These are phyloP conservation scores for Myoxocephalus aenaeus DNA, from an alignment of 2,797 vertebrate species.

Conservation along the genomic window DNA sequence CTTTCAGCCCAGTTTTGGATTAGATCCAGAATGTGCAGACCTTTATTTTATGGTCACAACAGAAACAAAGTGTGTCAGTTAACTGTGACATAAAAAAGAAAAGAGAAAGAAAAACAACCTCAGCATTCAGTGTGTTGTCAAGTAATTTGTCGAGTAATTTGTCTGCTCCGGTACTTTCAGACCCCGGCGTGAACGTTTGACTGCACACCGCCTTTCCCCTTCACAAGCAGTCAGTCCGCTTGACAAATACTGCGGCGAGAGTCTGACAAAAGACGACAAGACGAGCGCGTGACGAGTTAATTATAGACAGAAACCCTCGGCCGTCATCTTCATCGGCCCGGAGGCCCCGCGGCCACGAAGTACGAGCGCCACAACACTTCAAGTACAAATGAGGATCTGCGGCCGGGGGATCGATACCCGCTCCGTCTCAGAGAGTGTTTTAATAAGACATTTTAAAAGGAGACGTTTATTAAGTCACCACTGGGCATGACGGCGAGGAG, in stretches of 20 bases:
- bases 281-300: constrained; percentile 8
- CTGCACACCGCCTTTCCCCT: neutral
- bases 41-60: neutral
- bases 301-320: constrained; percentile 8
- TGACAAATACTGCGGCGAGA: neutral
- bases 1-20: neutral
- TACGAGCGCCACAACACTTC: neutral
- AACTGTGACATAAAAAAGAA: no score
- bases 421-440: neutral
- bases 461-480: neutral
- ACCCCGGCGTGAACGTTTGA: constrained; percentile 2
- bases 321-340: neutral
- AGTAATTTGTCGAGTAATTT: neutral
- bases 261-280: constrained; percentile 1
- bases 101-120: neutral
- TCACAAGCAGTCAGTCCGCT: constrained; percentile 16
- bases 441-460: neutral
- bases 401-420: neutral
- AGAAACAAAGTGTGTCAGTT: neutral
- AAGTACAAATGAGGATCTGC: constrained; percentile 6
- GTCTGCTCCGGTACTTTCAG: neutral
- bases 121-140: neutral
- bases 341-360: neutral
- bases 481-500: neutral
- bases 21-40: neutral